Base-by-base conservation (phyloP, 2,113 vertebrate species). In the Odocoileus hemionus region DNA sequence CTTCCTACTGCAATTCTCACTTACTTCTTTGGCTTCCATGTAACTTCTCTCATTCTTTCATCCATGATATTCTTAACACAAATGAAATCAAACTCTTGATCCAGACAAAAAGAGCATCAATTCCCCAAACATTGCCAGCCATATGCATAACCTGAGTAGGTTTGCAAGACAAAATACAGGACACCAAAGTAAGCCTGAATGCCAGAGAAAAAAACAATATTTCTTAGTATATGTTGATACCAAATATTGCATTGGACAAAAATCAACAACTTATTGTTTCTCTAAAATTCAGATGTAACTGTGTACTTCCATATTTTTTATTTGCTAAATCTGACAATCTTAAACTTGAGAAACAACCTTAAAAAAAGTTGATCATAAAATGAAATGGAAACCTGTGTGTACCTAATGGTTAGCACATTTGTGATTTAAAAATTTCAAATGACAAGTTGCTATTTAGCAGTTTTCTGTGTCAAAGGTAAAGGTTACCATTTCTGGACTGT, bases 31-130 rank as follows among this genome's bases (percentile, higher is more conserved):
- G 93, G 6, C 12, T 36, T 94, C 36, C 23, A 39, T 15, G 1
- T 90, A 93, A 89, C 93, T 89, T 86, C 86, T 39, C 45, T 83
- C 33, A 96, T 39, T 4, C 19, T 94, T 92, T 87, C n/a, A 94
- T 67, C 17, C 79, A 91, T 54, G 90, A 43, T 89, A 58, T 87
- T 86, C 82, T 91, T 67, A 12, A 94, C 10, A 58, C 52, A 91
- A 97, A 80, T 79, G 28, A 39, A 92, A 92, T 97, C 47, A 86
- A 91, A 61, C 21, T 89, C 15, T 92, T 76, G 52, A 95, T 57
- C 43, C 45, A 85, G 94, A 74, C 25, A 92, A 90, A 95, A 94
- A 76, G 60, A 82, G 1, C 47, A 84, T 58, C 14, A 19, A 67
- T 84, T 93, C 45, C 45, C 8, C 28, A 92, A 85, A 95, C 10